These are phyloP conservation scores for Alcedo quadribrachys DNA, from an alignment of 2,797 vertebrate species.

Conservation along the genomic window DNA sequence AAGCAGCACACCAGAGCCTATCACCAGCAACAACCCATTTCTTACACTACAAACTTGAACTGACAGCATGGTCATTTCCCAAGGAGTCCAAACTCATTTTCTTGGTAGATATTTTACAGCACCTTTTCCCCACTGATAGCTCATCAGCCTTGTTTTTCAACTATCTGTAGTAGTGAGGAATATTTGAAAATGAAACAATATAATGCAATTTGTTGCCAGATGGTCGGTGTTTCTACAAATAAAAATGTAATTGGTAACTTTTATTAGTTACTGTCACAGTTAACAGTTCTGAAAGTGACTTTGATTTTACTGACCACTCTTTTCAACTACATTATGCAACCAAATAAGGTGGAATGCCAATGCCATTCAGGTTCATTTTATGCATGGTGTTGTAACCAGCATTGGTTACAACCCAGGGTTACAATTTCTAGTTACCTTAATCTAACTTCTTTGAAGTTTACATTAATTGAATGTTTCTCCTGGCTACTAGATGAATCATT, in stretches of 20 bases:
- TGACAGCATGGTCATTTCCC: neutral
- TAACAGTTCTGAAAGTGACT: constrained; percentile 2
- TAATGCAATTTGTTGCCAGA: neutral
- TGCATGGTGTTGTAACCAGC: neutral
- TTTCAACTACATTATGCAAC: neutral
- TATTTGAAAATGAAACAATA: neutral
- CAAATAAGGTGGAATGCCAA: neutral
- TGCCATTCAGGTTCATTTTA: neutral
- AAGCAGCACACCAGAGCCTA: neutral
- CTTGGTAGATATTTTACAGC: neutral
- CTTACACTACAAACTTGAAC: neutral
- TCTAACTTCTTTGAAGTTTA: neutral
- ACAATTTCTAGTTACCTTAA: neutral
- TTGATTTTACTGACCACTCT: neutral
- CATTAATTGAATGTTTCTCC: neutral
- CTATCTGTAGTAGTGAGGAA: neutral
- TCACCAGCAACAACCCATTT: neutral
- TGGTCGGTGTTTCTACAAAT: neutral
- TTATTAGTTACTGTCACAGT: neutral
- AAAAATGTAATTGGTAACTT: neutral
- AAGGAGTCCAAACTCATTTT: neutral
- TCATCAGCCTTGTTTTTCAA: neutral
- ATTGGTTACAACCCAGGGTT: neutral
- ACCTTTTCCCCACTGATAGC: neutral
- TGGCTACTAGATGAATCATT: neutral